Evolutionary conservation across 2,113 vertebrate species (phyloP).

Genomic region (Corydoras maculifer): DNA sequence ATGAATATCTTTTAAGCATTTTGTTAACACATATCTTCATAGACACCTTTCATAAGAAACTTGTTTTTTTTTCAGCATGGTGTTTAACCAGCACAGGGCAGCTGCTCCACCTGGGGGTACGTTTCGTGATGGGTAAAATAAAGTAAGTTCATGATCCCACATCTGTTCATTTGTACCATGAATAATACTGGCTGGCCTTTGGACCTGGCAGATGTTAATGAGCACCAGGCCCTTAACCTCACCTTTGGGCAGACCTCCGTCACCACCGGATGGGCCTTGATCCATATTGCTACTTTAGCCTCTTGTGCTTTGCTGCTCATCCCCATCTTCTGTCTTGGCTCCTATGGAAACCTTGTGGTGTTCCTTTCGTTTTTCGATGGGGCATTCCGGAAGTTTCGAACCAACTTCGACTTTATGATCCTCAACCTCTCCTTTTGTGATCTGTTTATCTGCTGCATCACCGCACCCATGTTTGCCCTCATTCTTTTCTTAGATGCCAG

Average conservation of each 20-base stretch:
- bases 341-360: slow-evolving; percentile 90
- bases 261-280: slow-evolving; percentile 60
- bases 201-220: slow-evolving; percentile 58
- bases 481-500: slow-evolving; percentile 78
- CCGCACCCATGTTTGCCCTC: slow-evolving; percentile 86
- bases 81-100: background rate
- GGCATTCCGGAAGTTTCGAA: slow-evolving; percentile 89
- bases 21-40: background rate
- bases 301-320: slow-evolving; percentile 80
- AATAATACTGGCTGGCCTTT: slow-evolving; percentile 69
- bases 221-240: slow-evolving; percentile 56
- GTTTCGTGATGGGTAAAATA: slow-evolving; percentile 1
- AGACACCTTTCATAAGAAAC: no score
- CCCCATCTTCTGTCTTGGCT: slow-evolving; percentile 85
- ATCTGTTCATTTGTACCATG: slow-evolving; percentile 63
- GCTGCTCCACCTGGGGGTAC: background rate
- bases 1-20: background rate
- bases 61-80: background rate
- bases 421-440: slow-evolving; percentile 95
- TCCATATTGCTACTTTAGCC: slow-evolving; percentile 78
- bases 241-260: slow-evolving; percentile 44
- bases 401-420: slow-evolving; percentile 96
- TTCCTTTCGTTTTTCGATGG: slow-evolving; percentile 95
- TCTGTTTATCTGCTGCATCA: slow-evolving; percentile 88
- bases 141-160: slow-evolving; percentile 31